Conservation (phyloP, 2,888 invertebrate genomes). For the Ceraclea dissimilis region DNA sequence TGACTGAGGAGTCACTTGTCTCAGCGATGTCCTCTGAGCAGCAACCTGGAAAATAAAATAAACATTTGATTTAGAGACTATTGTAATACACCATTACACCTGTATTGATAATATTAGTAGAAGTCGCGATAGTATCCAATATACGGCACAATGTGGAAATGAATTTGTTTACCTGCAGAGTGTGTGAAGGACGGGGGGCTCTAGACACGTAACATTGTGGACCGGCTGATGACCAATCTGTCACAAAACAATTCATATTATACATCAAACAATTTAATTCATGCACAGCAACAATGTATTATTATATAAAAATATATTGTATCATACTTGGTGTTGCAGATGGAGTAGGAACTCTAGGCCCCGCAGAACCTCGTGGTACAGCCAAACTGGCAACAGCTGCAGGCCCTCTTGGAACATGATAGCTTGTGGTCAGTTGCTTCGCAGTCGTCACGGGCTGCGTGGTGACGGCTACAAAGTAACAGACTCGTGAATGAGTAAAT, state of each 20-base stretch:
- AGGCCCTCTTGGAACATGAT: conserved; percentile 47
- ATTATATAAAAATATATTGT: too few relatives aligned
- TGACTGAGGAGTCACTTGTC: conserved; percentile 19
- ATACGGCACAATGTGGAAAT: too few relatives aligned
- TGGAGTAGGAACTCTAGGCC: conserved; percentile 38
- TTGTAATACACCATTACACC: background rate
- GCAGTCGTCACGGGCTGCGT: conserved; percentile 29
- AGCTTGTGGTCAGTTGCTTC: conserved; percentile 36
- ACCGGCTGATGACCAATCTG: conserved; percentile 19
- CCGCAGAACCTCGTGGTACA: conserved; percentile 60
- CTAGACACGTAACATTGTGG: conserved; percentile 18
- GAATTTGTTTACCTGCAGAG: conserved; percentile 16
- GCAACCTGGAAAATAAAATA: conserved; percentile 12
- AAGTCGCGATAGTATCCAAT: too few relatives aligned
- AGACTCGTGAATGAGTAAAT: background rate
- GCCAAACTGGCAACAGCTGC: conserved; percentile 70
- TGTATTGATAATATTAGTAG: background rate
- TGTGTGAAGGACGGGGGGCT: conserved; percentile 17
- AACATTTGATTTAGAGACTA: too few relatives aligned
- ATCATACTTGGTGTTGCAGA: conserved; percentile 11
- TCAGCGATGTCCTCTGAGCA: conserved; percentile 16
- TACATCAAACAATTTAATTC: too few relatives aligned
- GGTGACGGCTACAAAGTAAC: conserved; percentile 13
- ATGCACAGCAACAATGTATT: too few relatives aligned
- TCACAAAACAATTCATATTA: background rate